Evolutionary conservation across 2,797 vertebrate species (phyloP), one percentile per base, ranked within the genome.

Genomic region (Enteromius unitaeniatus): DNA sequence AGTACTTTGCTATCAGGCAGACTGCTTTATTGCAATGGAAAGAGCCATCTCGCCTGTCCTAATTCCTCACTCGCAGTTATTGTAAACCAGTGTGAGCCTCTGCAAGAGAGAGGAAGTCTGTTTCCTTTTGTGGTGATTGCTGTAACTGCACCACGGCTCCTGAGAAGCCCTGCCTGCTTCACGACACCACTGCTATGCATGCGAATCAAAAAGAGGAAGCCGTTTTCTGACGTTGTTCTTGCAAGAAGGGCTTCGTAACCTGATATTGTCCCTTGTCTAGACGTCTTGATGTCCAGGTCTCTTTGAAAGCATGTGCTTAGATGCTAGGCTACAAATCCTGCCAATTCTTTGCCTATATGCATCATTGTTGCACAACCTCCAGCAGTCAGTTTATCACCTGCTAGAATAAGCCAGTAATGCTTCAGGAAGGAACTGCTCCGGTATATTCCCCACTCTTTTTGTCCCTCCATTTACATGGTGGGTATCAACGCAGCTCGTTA

Each of bases 61-160:
- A 81, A 86, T 87, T 88, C 88, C 84, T 83, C 40, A n/a, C 79
- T 78, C 72, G 28, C 84, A 84, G 88, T 86, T 89, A 85, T 83
- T 89, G 83, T 89, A 89, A 89, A 89, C 86, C 87, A 84, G 74
- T 51, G 55, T 84, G 88, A 86, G 84, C 28, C 80, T 89, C 84
- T 85, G 86, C 68, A 53, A 85, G 86, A 68, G 82, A 85, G 84
- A 83, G 88, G 83, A 87, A 85, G 86, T 83, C 84, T 84, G 84
- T 87, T 87, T 86, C 86, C 88, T 88, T 88, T 88, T 88, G 79
- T 88, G 88, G 88, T 65, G 81, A 87, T 88, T 82, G 82, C 84
- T 84, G 81, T 82, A 79, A 87, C 78, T 87, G 87, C 84, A 79
- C 78, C 31, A n/a, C 49, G 47, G 84, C 84, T 86, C 62, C 34